These are phyloP conservation scores for Nymphalis urticae DNA, from an alignment of 2,888 invertebrate species.

Conservation along the genomic window DNA sequence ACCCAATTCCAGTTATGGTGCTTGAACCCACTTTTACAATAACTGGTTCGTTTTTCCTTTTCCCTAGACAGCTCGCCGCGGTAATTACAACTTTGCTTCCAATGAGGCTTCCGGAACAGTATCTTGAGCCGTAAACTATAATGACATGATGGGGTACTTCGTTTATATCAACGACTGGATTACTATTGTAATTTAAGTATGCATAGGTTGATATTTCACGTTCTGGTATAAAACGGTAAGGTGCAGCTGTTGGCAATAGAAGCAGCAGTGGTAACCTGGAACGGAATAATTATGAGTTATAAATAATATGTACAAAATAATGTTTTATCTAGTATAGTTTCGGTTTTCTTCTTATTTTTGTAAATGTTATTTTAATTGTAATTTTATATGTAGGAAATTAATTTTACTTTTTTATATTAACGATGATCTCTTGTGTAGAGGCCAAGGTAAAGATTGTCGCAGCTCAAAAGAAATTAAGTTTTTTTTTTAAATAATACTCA, in stretches of 20 bases:
- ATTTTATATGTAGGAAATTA: too few relatives aligned
- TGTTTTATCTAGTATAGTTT: too few relatives aligned
- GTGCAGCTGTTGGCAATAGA: conserved; percentile 6
- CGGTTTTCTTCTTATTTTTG: too few relatives aligned
- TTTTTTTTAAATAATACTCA: not conserved
- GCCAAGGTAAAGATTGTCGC: not conserved
- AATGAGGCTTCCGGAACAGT: conserved; percentile 65
- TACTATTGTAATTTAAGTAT: conserved; percentile 19
- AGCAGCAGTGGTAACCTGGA: conserved; percentile 18
- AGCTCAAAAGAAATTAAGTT: not conserved
- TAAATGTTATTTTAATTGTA: too few relatives aligned
- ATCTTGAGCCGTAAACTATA: conserved; percentile 55
- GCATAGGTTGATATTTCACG: conserved; percentile 13
- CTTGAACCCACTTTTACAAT: conserved; percentile 60
- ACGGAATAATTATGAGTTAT: not conserved
- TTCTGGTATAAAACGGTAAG: conserved; percentile 38
- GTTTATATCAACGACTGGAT: conserved; percentile 33
- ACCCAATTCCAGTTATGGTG: conserved; percentile 46
- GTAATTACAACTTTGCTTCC: conserved; percentile 60
- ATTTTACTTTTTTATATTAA: not conserved
- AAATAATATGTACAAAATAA: not conserved
- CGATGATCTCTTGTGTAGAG: not conserved
- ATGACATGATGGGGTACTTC: conserved; percentile 59
- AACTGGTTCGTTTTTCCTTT: conserved; percentile 39
- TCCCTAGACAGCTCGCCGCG: conserved; percentile 60